Evolutionary conservation across 2,797 vertebrate species (phyloP), one percentile per base, ranked within the genome.

Genomic region (Diplodus puntazzo): DNA sequence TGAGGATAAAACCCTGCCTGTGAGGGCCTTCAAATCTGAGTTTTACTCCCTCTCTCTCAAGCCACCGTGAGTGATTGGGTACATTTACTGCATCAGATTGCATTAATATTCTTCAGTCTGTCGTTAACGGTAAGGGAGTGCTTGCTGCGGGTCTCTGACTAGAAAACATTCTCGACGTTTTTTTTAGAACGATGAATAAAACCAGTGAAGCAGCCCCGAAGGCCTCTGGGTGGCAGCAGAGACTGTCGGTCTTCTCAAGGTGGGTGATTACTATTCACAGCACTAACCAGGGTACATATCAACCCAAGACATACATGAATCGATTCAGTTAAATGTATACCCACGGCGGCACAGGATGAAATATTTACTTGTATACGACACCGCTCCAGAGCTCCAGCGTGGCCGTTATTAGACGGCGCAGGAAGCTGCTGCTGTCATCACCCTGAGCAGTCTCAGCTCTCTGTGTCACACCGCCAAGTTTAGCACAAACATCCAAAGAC

Each of bases 181-280:
- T 25, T 27, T 77, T 76, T 61, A 49, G 21, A 79, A 73, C 62
- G 63, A 87, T 72, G 66, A 86, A 70, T 42, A 52, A 61, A 46
- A 70, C 3, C 39, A 45, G 65, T 43, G 16, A 55, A 42, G 71
- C 7, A 17, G 59, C 6, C 17, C 52, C 49, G 2, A n/a, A 3
- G 48, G 64, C 88, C 94, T 86, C 67, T 82, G 87, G 93, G 74
- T 88, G 95, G 93, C 92, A 91, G 86, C 93, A 95, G 79, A 94
- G 92, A 94, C 94, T 87, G 86, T 52, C 54, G 21, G 46, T 88
- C 77, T 21, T 73, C 64, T 82, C 9, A 6, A 48, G 13, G 49
- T 20, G 16, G n/a, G 68, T 17, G 70, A 89, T 92, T 91, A 69
- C 60, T 82, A 90, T 92, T 91, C 87, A 82, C 53, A 78, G 81